These are phyloP conservation scores for Hyperoplus immaculatus DNA, from an alignment of 2,797 vertebrate species.

Conservation along the genomic window DNA sequence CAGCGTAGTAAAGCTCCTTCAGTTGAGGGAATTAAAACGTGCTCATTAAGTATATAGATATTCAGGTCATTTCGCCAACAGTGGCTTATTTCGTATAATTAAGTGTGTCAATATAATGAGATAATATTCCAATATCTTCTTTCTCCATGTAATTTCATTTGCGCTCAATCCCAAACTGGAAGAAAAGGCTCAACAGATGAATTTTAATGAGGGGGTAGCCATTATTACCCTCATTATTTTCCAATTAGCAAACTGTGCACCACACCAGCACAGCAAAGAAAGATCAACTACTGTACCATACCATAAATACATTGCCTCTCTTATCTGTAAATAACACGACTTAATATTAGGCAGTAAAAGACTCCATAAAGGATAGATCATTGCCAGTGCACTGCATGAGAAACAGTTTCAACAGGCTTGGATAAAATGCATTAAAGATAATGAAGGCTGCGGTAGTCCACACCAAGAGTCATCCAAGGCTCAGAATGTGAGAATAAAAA, in stretches of 20 bases:
- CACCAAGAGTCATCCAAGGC: constrained; percentile 36
- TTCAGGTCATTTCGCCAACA: constrained; percentile 55
- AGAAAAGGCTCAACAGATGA: constrained; percentile 68
- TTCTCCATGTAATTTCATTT: constrained; percentile 61
- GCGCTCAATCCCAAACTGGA: constrained; percentile 40
- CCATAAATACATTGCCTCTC: constrained; percentile 67
- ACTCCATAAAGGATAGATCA: constrained; percentile 59
- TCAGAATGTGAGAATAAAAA: constrained; percentile 16
- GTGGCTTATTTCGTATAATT: constrained; percentile 63
- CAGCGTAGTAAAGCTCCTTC: constrained; percentile 29
- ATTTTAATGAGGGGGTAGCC: constrained; percentile 80
- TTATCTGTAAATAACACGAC: constrained; percentile 76
- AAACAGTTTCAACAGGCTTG: constrained; percentile 49
- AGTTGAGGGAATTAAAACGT: constrained; percentile 50
- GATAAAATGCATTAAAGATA: constrained; percentile 61
- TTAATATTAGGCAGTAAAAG: constrained; percentile 56
- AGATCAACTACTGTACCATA: constrained; percentile 60
- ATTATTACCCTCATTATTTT: constrained; percentile 85
- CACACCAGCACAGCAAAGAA: constrained; percentile 59
- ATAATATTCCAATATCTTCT: constrained; percentile 70
- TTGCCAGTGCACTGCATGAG: constrained; percentile 50
- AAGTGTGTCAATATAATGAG: constrained; percentile 72
- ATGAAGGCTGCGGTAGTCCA: constrained; percentile 37
- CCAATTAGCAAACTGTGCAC: constrained; percentile 81
- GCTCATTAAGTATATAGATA: constrained; percentile 58